Percentiles rank a stretch among this genome's conserved stretches.
Evolutionary conservation across 2,888 invertebrate genomes (phyloP).

Genomic region (Noctua pronuba): DNA sequence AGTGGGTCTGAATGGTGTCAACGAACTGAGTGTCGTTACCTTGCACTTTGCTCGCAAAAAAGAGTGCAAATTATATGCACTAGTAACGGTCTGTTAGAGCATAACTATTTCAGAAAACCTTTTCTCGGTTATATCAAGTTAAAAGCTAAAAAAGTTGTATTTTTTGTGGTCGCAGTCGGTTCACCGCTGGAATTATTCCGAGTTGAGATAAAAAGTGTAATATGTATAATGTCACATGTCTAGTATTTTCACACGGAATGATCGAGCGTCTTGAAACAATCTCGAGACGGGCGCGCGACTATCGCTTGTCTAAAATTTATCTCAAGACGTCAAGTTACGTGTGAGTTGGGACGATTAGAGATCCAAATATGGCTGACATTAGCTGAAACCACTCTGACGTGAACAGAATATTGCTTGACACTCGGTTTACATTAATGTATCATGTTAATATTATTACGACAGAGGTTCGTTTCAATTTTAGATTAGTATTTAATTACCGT

Average conservation of each 20-base stretch:
- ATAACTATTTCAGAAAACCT: constrained; percentile 49
- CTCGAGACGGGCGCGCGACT: constrained; percentile 60
- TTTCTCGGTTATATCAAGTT: constrained; percentile 27
- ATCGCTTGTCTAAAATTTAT: constrained; percentile 77
- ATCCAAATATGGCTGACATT: constrained; percentile 58
- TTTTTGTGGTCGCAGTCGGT: constrained; percentile 37
- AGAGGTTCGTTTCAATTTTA: constrained; percentile 14
- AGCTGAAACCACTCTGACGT: constrained; percentile 54
- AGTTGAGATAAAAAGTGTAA: constrained; percentile 56
- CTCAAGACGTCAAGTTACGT: constrained; percentile 69
- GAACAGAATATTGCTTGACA: constrained; percentile 51
- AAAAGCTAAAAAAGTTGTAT: constrained; percentile 45
- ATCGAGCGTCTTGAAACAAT: constrained; percentile 60
- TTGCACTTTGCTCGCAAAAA: constrained; percentile 44
- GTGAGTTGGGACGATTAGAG: constrained; percentile 64
- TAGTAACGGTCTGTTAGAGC: constrained; percentile 58
- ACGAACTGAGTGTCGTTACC: constrained; percentile 54
- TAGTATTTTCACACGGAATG: constrained; percentile 66
- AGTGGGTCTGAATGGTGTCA: constrained; percentile 47
- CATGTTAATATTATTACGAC: constrained; percentile 28
- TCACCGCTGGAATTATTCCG: constrained; percentile 37
- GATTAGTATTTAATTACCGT: constrained; percentile 8
- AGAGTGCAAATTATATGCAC: constrained; percentile 55
- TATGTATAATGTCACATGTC: constrained; percentile 57
- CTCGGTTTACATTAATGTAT: constrained; percentile 45